phyloP scores from a whole-genome alignment of 2,888 invertebrate genomes.

The Epinotia brunnichana region DNA sequence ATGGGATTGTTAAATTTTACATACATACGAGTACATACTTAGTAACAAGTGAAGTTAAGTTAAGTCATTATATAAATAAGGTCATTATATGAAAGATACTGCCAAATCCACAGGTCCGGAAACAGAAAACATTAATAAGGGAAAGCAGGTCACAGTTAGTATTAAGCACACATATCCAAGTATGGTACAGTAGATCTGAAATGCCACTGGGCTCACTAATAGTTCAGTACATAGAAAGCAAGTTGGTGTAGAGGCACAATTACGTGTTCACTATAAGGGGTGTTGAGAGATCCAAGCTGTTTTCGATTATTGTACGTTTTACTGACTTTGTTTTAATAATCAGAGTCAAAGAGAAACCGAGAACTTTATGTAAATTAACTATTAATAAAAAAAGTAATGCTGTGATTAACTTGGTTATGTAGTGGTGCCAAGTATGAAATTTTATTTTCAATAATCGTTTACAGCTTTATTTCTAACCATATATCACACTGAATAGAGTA shows the following conservation, averaged over 20 bases:
- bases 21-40: no score
- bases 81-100: slow-evolving; percentile 48
- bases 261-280: slow-evolving; percentile 54
- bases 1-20: no score
- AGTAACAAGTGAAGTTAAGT: neutral
- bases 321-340: neutral
- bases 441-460: slow-evolving; percentile 40
- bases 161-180: slow-evolving; percentile 55
- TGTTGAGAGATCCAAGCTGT: slow-evolving; percentile 54
- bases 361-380: no score
- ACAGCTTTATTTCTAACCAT: slow-evolving; percentile 47
- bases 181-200: slow-evolving; percentile 53
- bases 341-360: no score
- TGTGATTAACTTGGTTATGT: no score
- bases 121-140: slow-evolving; percentile 70
- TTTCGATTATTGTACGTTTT: slow-evolving; percentile 50
- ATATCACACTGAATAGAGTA: slow-evolving; percentile 52
- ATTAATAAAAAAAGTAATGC: no score
- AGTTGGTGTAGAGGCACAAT: slow-evolving; percentile 53
- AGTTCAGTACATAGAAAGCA: slow-evolving; percentile 57
- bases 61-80: no score
- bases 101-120: slow-evolving; percentile 70
- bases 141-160: slow-evolving; percentile 63
- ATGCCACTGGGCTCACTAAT: slow-evolving; percentile 52
- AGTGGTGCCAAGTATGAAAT: neutral